Evolutionary conservation across 1,140 invertebrate genomes (phyloP).

Genomic region (Zaprionus africanus): DNA sequence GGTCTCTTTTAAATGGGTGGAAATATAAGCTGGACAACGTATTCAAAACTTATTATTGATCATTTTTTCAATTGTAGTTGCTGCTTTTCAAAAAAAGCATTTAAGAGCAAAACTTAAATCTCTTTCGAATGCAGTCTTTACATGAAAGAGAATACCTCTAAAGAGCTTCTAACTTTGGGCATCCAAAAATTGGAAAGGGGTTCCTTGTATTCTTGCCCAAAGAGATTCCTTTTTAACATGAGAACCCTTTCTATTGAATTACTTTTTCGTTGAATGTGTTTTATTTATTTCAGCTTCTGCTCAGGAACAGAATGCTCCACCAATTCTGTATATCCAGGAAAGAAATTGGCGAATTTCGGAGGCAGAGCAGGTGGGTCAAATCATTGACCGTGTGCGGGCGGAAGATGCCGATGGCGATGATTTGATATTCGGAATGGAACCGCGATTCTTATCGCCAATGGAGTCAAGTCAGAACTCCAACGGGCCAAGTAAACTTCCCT

Average conservation of each 20-base stretch:
- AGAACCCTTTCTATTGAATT: neutral
- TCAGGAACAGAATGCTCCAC: conserved; percentile 84
- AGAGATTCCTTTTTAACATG: neutral
- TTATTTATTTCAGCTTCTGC: conserved; percentile 45
- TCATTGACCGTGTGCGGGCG: conserved; percentile 87
- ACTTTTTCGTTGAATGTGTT: neutral
- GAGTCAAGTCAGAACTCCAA: conserved; percentile 53
- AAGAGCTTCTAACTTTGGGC: too few relatives aligned
- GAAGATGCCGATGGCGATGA: conserved; percentile 87
- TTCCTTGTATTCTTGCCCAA: too few relatives aligned
- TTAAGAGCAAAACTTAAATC: too few relatives aligned
- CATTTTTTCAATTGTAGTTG: too few relatives aligned
- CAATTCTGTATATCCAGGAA: conserved; percentile 85
- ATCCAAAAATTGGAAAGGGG: too few relatives aligned
- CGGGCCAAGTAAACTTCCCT: conserved; percentile 85
- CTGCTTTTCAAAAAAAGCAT: too few relatives aligned
- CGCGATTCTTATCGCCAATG: conserved; percentile 59
- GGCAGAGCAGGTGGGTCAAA: conserved; percentile 87
- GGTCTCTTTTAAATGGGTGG: neutral
- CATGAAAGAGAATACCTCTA: too few relatives aligned
- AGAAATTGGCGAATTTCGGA: conserved; percentile 89
- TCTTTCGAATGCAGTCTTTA: neutral
- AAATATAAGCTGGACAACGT: neutral
- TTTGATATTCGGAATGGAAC: conserved; percentile 88
- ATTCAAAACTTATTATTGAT: neutral